Conservation (phyloP, 2,113 vertebrate species). For the Diphyllodes magnificus region DNA sequence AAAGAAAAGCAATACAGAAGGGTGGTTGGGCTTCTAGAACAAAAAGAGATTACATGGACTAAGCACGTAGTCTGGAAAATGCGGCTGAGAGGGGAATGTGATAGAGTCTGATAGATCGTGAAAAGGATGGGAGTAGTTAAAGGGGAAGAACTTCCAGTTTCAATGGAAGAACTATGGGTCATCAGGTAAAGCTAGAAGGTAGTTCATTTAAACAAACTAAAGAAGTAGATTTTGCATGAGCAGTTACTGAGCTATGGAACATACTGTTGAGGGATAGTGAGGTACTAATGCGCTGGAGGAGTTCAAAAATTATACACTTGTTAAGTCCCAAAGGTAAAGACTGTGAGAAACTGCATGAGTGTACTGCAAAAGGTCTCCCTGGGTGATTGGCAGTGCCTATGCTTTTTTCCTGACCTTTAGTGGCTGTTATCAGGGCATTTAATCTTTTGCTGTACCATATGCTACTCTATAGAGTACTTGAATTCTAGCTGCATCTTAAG, state of each 20-base stretch:
- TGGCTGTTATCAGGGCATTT: background rate
- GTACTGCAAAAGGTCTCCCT: background rate
- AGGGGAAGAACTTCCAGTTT: background rate
- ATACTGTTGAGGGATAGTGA: background rate
- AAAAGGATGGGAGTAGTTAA: background rate
- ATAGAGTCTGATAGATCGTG: background rate
- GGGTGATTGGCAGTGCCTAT: background rate
- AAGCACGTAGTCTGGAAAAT: background rate
- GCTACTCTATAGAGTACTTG: background rate
- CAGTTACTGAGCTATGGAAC: background rate
- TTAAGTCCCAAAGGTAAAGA: background rate
- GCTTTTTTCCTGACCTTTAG: background rate
- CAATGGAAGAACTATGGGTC: background rate
- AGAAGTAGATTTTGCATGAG: background rate
- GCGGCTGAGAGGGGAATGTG: background rate
- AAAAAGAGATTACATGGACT: background rate
- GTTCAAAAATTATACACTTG: background rate
- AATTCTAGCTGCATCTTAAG: background rate
- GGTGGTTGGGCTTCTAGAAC: background rate
- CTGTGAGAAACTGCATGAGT: background rate
- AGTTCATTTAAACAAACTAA: background rate
- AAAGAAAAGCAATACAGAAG: background rate
- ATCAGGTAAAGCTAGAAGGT: background rate
- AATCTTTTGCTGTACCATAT: background rate
- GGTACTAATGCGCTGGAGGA: rapidly evolving